These are phyloP conservation scores for Sinocyclocheilus anshuiensis DNA, from an alignment of 2,113 vertebrate genomes.

Conservation along the genomic window DNA sequence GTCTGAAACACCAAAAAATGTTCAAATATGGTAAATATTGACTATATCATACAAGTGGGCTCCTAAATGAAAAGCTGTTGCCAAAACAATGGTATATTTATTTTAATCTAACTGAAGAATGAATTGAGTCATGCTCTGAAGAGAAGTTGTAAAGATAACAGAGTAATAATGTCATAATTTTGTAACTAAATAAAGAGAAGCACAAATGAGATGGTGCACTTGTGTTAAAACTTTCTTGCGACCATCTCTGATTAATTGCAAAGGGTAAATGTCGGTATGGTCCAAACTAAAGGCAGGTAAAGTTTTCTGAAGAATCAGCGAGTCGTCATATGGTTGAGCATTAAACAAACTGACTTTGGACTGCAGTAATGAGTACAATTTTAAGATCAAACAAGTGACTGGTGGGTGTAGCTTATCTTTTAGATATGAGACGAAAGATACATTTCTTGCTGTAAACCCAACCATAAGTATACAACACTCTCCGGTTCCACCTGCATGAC, in stretches of 20 bases:
- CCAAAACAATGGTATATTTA: no score
- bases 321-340: not conserved
- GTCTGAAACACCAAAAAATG: not conserved
- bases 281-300: not conserved
- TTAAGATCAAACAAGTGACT: conserved; percentile 50
- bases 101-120: no score
- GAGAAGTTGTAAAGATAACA: not conserved
- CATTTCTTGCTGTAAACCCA: conserved; percentile 31
- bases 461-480: conserved; percentile 43
- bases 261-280: not conserved
- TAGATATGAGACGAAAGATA: conserved; percentile 43
- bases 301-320: not conserved
- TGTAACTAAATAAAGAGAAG: no score
- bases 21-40: not conserved
- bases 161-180: not conserved
- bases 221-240: no score
- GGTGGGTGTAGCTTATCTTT: conserved; percentile 53
- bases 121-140: no score
- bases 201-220: not conserved
- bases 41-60: no score
- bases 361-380: conserved; percentile 30
- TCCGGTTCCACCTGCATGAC: conserved; percentile 10
- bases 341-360: not conserved
- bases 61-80: not conserved
- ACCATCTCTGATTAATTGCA: not conserved